Evolutionary conservation across 1,140 invertebrate genomes (phyloP).

Genomic region (Andricus grossulariae): DNA sequence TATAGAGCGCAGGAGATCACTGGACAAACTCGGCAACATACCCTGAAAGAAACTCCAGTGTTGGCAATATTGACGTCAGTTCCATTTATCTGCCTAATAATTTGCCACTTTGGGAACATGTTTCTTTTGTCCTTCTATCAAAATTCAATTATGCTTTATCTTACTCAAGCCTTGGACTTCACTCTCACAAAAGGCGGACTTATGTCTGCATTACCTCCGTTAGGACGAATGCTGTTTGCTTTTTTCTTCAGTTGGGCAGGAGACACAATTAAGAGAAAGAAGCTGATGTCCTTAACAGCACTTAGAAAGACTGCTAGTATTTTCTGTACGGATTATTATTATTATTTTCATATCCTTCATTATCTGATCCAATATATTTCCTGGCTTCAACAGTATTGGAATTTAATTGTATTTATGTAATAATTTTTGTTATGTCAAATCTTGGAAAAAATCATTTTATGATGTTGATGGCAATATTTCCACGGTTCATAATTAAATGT

Average conservation of each 20-base stretch:
- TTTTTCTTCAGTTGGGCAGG: conserved; percentile 81
- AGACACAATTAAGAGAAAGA: conserved; percentile 77
- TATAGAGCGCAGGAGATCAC: conserved; percentile 57
- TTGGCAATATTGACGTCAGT: conserved; percentile 78
- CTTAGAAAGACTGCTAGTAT: conserved; percentile 82
- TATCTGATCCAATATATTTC: no score
- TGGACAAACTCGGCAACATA: conserved; percentile 48
- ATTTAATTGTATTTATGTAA: no score
- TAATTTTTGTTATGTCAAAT: no score
- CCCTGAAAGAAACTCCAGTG: conserved; percentile 55
- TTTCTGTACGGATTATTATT: conserved; percentile 78
- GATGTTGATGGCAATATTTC: no score
- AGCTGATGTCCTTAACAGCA: conserved; percentile 76
- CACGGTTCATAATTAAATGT: neutral
- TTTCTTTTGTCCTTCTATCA: conserved; percentile 89
- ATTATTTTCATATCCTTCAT: neutral
- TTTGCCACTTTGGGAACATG: conserved; percentile 83
- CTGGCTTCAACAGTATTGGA: no score
- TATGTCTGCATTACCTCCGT: conserved; percentile 80
- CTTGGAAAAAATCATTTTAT: no score
- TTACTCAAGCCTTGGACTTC: conserved; percentile 83
- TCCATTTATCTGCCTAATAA: conserved; percentile 80
- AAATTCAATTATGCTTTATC: conserved; percentile 85
- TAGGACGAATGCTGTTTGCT: conserved; percentile 80
- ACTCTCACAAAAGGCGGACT: conserved; percentile 83